phyloP scores from a whole-genome alignment of 2,113 vertebrate genomes.

The Amblyopsis rosae region DNA sequence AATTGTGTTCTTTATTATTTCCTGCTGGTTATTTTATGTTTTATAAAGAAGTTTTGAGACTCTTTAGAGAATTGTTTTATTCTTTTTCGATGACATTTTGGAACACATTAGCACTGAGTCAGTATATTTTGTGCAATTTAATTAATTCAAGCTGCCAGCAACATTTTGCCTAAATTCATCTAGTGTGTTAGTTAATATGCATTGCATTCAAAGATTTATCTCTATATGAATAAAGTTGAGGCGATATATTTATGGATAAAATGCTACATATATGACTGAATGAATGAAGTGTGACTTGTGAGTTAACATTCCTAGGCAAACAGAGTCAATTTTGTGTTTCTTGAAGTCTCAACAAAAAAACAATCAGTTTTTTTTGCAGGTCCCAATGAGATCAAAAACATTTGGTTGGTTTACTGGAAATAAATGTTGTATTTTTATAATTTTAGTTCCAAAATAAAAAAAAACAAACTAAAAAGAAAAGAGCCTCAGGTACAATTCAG shows the following conservation, averaged over 20 bases:
- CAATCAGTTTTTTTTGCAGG: neutral
- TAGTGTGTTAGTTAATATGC: too few species aligned
- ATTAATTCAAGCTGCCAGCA: neutral
- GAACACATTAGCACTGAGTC: neutral
- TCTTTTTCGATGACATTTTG: neutral
- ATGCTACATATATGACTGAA: too few species aligned
- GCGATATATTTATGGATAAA: too few species aligned
- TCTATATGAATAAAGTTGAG: too few species aligned
- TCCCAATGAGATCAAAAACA: neutral
- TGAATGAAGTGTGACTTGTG: too few species aligned
- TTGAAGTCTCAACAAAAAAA: neutral
- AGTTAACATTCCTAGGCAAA: too few species aligned
- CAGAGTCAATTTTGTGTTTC: neutral
- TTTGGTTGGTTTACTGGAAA: too few species aligned
- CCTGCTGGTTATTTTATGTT: neutral
- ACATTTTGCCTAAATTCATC: neutral
- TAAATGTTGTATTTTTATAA: neutral
- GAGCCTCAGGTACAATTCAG: conserved; percentile 23
- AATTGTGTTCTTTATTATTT: neutral
- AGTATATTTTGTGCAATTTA: neutral
- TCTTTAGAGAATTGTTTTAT: neutral
- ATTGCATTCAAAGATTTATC: too few species aligned
- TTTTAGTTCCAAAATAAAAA: neutral
- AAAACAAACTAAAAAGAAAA: neutral
- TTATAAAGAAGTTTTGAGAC: neutral